Percentiles rank a stretch among this genome's conserved stretches.
phyloP scores from a whole-genome alignment of 2,113 vertebrate species.

The Phalacrocorax aristotelis region DNA sequence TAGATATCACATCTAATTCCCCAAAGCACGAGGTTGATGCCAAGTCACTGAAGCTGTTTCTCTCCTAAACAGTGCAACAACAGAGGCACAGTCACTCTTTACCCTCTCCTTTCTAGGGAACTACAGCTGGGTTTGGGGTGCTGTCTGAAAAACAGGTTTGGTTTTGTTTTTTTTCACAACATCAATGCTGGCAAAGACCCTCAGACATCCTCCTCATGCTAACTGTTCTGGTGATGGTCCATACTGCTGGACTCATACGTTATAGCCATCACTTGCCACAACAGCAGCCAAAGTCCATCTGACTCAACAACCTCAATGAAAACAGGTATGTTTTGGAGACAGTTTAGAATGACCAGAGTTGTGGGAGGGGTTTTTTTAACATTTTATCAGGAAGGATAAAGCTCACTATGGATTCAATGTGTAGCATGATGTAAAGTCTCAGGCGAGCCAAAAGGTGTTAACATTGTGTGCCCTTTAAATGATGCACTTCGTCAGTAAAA shows the following conservation, averaged over 20 bases:
- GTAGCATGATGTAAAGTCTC: slow-evolving; percentile 34
- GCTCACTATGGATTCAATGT: neutral
- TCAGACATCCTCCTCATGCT: neutral
- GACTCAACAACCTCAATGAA: neutral
- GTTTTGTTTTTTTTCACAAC: neutral
- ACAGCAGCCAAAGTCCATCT: neutral
- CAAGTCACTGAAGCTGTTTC: neutral
- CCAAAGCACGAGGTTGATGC: neutral
- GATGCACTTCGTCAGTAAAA: slow-evolving; percentile 29
- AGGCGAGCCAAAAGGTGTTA: slow-evolving; percentile 48
- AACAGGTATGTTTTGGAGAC: neutral
- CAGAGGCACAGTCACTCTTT: neutral
- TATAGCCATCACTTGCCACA: neutral
- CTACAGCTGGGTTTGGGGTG: neutral
- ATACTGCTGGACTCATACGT: neutral
- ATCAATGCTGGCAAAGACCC: neutral
- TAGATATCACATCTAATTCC: neutral
- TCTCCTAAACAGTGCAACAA: neutral
- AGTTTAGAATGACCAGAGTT: neutral
- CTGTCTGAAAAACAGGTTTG: fast-evolving
- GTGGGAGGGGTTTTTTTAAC: fast-evolving
- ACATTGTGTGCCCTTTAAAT: slow-evolving; percentile 44
- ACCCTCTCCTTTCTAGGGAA: neutral
- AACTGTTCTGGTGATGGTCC: neutral
- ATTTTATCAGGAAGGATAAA: slow-evolving; percentile 4